Evolutionary conservation across 2,888 invertebrate species (phyloP).

Genomic region (Eupeodes luniger): DNA sequence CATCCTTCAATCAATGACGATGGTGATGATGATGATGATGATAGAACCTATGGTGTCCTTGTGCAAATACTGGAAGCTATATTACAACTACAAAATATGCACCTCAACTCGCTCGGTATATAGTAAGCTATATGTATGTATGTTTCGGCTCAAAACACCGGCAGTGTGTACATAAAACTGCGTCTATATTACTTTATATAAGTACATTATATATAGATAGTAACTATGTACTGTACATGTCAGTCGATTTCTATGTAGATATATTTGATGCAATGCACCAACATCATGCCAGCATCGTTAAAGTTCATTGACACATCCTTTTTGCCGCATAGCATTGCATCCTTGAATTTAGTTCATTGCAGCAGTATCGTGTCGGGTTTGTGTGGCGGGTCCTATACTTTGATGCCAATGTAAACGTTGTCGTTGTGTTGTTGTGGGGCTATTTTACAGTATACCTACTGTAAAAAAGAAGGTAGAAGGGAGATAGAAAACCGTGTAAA

Average conservation of each 20-base stretch:
- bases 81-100: slow-evolving; percentile 6
- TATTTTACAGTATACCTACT: neutral
- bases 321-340: slow-evolving; percentile 64
- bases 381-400: neutral
- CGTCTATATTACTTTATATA: neutral
- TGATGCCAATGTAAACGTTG: neutral
- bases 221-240: neutral
- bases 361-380: slow-evolving; percentile 48
- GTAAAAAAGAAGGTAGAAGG: neutral
- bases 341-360: slow-evolving; percentile 71
- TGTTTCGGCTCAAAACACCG: slow-evolving; percentile 49
- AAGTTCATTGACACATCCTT: slow-evolving; percentile 64
- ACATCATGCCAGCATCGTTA: neutral
- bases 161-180: neutral
- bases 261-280: slow-evolving; percentile 53
- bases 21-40: neutral
- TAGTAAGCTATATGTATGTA: neutral
- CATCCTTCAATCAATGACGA: slow-evolving; percentile 25
- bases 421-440: neutral
- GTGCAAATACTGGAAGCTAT: slow-evolving; percentile 26
- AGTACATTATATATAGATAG: slow-evolving; percentile 2
- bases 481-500: slow-evolving; percentile 3
- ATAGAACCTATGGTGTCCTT: slow-evolving; percentile 48
- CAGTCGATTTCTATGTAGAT: slow-evolving; percentile 9
- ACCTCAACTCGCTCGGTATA: no score